Evolutionary conservation across 2,113 vertebrate species (phyloP), one percentile per base, ranked within the genome.

Genomic region (Triplophysa rosa): DNA sequence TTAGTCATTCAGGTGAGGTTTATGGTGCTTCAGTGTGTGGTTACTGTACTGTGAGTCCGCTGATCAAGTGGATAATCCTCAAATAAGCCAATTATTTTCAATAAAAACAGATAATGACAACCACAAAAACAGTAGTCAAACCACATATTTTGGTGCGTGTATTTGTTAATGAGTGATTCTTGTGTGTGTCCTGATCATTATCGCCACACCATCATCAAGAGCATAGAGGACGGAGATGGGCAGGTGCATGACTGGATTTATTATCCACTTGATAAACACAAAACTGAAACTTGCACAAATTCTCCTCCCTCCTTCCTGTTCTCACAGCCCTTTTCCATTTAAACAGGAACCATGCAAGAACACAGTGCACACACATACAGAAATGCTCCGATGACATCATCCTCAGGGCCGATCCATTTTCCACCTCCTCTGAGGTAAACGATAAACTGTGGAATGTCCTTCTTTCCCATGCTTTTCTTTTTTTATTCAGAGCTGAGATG

Each of bases 311-410:
- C 54, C 75, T 69, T 76, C 64, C 40, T 76, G 33, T 37, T 83
- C 73, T 61, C 24, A 49, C 72, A 66, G 58, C 33, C 59, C 24
- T 37, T 81, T 78, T 81, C 82, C 82, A 77, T 61, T 71, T 71
- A 84, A 80, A 83, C 78, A 80, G 78, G 82, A 84, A 77, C 42
- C 73, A 77, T 37, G 26, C 66, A 81, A 74, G 54, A 84, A 78
- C 67, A 84, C 47, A 78, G 80, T 73, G 33, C 37, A 67, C 63
- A 69, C 73, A 72, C 21, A 19, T 6, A 75, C 23, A 19, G 42
- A 58, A 58, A 58, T 1, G 19, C 17, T 66, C 61, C 21, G 26
- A 78, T 78, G 74, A 81, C 79, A 84, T 84, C 82, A 84, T 80
- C 12, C 40, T 61, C n/a, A 29, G 68, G 42, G 40, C 58, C 10